Evolutionary conservation across 30 jellyfish, hydroid and myxozoan genomes (phyloP).

Genomic region (Hydra vulgaris): DNA sequence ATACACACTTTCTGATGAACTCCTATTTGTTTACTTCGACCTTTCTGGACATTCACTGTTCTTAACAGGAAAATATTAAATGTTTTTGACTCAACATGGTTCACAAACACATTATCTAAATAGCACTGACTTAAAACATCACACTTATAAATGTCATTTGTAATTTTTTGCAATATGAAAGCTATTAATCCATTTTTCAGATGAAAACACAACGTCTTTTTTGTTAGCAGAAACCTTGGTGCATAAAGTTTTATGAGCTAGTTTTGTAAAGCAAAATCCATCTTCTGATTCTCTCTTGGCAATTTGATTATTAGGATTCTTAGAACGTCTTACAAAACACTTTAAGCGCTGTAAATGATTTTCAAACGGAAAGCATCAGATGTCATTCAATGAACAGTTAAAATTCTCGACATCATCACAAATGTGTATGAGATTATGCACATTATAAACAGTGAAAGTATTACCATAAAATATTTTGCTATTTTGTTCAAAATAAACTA

Average conservation of each 20-base stretch:
- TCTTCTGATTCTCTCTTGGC: constrained; percentile 10
- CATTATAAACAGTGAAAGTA: constrained; percentile 40
- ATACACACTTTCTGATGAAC: background rate
- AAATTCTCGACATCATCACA: constrained; percentile 29
- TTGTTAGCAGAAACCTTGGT: background rate
- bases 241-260: background rate
- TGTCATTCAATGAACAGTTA: constrained; percentile 33
- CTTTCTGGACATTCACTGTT: background rate
- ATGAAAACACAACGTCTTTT: background rate
- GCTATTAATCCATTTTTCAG: background rate
- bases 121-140: background rate
- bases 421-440: constrained; percentile 31
- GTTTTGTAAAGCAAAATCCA: background rate
- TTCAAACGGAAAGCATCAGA: constrained; percentile 31
- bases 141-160: background rate
- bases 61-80: background rate
- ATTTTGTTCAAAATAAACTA: background rate
- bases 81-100: background rate
- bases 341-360: constrained; percentile 16
- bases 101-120: background rate
- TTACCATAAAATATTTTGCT: constrained; percentile 17
- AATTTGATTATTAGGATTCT: constrained; percentile 11
- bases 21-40: background rate
- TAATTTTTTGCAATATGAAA: background rate
- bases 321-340: constrained; percentile 6